Base-by-base conservation (phyloP, 2,888 invertebrate species). In the Antheraea yamamai region DNA sequence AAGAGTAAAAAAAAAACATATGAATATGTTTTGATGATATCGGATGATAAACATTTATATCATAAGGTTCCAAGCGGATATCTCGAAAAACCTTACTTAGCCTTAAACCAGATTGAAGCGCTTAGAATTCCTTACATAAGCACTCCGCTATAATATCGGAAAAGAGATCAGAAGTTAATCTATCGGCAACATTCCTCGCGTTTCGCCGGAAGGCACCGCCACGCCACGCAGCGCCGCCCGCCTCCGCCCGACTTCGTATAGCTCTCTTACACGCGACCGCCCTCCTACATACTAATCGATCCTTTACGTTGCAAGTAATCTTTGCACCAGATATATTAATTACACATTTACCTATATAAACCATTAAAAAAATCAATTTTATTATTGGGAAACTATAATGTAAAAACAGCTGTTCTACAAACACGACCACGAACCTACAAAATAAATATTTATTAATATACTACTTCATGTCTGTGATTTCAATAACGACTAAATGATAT, bases 161-260 rank as follows among this genome's bases (percentile, higher is more conserved):
- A 94, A 94, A 93, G 94, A 94, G 94, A 94, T 94, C 94, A 94
- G 94, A 93, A 94, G 94, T 94, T 94, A 94, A 94, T 94, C 94
- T 94, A 94, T 94, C 92, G 93, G 93, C 93, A 94, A 94, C 93
- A 94, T 94, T 94, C 92, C 91, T 91, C 89, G 93, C 92, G 92
- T 93, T 93, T 92, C 89, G 93, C 93, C 94, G 94, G 94, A 94
- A 94, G 94, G 93, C 93, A 92, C 83, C 86, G 58, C n/a, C 58
- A 58, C n/a, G 87, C 84, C 88, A 86, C 85, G 84, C 39, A 39
- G 10, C 10, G 39, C 85, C 85, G 84, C 84, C 82, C 84, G 82
- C 79, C 84, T 80, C 83, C 84, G 84, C 82, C 82, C 82, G 80
- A 83, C 84, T 77, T 80, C 82, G 83, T 84, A 88, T 87, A 81